These are phyloP conservation scores for Lepidothrix coronata DNA, from an alignment of 2,113 vertebrate genomes.

Conservation along the genomic window DNA sequence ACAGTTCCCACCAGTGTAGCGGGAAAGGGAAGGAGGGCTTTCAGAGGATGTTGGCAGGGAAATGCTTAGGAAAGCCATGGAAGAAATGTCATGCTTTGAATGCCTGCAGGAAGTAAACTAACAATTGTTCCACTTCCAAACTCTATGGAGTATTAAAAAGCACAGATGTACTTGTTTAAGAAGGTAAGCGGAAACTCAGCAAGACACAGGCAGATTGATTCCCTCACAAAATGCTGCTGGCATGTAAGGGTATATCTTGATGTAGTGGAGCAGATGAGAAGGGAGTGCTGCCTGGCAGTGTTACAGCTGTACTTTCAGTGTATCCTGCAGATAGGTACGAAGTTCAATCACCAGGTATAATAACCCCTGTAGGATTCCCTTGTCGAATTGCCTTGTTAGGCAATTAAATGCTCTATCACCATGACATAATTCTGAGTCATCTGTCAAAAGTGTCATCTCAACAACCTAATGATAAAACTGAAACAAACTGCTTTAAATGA, in stretches of 20 bases:
- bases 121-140: not conserved
- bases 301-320: not conserved
- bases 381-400: not conserved
- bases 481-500: not conserved
- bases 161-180: not conserved
- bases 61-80: not conserved
- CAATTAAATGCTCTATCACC: constrained; percentile 16
- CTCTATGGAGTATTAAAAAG: not conserved
- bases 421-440: not conserved
- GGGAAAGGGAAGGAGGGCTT: not conserved
- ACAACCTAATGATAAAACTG: not conserved
- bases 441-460: not conserved
- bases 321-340: not conserved
- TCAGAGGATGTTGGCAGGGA: not conserved
- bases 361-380: not conserved
- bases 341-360: not conserved
- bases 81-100: not conserved
- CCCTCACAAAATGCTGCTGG: constrained; percentile 5
- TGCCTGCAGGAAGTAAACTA: not conserved
- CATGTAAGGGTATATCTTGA: not conserved
- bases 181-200: not conserved
- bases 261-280: not conserved
- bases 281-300: not conserved
- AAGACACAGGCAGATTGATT: constrained; percentile 1
- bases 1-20: not conserved